A percentile compares a stretch with the other conserved stretches of the same genome.
phyloP scores from a whole-genome alignment of 2,797 vertebrate genomes.

The Meda fulgida region DNA sequence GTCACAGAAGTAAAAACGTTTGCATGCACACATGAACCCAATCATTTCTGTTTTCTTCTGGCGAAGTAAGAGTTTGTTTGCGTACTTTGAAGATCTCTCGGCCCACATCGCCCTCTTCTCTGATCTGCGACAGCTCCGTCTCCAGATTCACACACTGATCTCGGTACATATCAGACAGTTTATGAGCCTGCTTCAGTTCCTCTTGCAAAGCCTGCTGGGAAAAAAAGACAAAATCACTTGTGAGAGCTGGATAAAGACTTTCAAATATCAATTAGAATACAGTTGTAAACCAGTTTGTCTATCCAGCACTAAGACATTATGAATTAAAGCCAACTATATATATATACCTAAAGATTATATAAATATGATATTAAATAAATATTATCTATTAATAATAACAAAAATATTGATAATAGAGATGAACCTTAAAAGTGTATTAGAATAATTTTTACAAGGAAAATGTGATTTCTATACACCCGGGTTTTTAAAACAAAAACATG shows the following conservation, averaged over 20 bases:
- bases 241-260: background rate
- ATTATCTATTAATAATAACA: background rate
- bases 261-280: background rate
- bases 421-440: too few relatives aligned
- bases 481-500: background rate
- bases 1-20: background rate
- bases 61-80: background rate
- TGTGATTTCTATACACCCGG: background rate
- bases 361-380: background rate
- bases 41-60: background rate
- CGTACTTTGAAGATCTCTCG: conserved; percentile 91
- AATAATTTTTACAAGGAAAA: background rate
- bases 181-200: conserved; percentile 86
- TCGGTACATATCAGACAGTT: conserved; percentile 90
- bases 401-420: background rate
- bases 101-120: conserved; percentile 87
- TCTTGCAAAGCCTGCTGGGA: conserved; percentile 82
- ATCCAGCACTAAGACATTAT: background rate
- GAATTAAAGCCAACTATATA: too few relatives aligned
- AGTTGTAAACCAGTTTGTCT: background rate
- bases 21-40: background rate
- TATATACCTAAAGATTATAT: background rate
- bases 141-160: conserved; percentile 92
- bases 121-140: conserved; percentile 86
- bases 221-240: background rate